phyloP scores from a whole-genome alignment of 2,888 invertebrate genomes.

The Diabrotica balteata region DNA sequence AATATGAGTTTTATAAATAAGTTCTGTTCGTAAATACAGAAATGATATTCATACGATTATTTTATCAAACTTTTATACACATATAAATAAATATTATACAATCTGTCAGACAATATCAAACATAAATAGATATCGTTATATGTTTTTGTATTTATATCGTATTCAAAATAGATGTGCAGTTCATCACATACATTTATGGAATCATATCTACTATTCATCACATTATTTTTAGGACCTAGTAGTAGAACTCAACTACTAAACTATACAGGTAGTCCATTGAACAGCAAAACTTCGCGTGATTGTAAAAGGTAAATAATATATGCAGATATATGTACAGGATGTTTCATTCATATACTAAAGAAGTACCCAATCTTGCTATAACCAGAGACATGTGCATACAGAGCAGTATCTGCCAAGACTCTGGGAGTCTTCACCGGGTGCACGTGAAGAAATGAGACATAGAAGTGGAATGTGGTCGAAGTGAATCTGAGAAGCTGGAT shows the following conservation, averaged over 20 bases:
- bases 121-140: background rate
- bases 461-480: too few relatives aligned
- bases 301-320: too few relatives aligned
- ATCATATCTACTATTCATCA: constrained; percentile 14
- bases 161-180: constrained; percentile 11
- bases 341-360: too few relatives aligned
- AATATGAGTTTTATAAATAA: constrained; percentile 1
- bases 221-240: constrained; percentile 11
- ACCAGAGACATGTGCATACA: too few relatives aligned
- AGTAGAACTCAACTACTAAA: background rate
- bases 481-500: too few relatives aligned
- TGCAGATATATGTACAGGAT: too few relatives aligned
- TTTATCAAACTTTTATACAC: constrained; percentile 4
- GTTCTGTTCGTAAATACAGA: background rate
- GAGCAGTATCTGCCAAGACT: too few relatives aligned
- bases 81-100: constrained; percentile 2
- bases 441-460: too few relatives aligned
- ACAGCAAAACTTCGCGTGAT: too few relatives aligned
- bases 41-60: constrained; percentile 3
- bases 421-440: too few relatives aligned
- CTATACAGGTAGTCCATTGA: background rate
- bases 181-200: constrained; percentile 7
- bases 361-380: too few relatives aligned
- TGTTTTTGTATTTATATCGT: constrained; percentile 5
- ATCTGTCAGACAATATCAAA: constrained; percentile 7